Conservation (phyloP, 2,113 vertebrate genomes). For the Grammomys dolichurus region DNA sequence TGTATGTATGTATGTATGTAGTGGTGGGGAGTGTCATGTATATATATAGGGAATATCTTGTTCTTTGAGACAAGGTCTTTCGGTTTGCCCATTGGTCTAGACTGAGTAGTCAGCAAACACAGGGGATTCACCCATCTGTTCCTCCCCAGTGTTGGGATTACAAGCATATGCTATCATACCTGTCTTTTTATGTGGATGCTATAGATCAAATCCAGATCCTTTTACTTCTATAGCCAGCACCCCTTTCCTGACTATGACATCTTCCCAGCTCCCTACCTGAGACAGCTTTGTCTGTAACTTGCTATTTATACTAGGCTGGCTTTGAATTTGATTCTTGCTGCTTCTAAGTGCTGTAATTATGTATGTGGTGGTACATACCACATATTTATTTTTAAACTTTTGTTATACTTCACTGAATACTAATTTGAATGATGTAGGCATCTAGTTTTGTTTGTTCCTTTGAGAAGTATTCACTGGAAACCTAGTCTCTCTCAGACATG, state of each 20-base stretch:
- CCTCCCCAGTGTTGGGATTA: neutral
- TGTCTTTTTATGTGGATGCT: neutral
- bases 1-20: too few relatives aligned
- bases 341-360: neutral
- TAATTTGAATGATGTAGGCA: neutral
- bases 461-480: neutral
- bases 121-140: neutral
- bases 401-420: neutral
- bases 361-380: neutral
- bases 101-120: neutral
- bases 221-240: neutral
- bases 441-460: neutral
- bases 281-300: neutral
- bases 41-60: neutral
- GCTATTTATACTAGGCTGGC: neutral
- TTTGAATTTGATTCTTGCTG: neutral
- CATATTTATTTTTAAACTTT: neutral
- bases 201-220: neutral
- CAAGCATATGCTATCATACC: neutral
- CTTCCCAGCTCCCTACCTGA: neutral
- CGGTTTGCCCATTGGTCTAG: neutral
- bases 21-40: neutral
- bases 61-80: neutral
- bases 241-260: too few relatives aligned
- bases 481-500: neutral